A percentile compares a stretch with the other conserved stretches of the same genome.
Conservation (phyloP, 2,113 vertebrate species). For the Piliocolobus tephrosceles region DNA sequence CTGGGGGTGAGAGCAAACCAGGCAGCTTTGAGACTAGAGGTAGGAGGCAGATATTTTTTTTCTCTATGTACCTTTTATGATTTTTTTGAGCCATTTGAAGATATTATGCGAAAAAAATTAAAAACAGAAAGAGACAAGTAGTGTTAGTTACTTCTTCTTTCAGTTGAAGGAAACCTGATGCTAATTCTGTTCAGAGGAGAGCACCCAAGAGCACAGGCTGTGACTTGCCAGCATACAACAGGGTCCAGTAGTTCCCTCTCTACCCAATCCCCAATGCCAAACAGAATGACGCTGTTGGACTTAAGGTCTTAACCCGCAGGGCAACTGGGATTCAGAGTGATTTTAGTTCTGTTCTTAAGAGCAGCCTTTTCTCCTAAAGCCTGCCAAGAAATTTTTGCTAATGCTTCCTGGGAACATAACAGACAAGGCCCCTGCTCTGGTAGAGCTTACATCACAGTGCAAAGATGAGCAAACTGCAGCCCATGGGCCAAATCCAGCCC, state of each 20-base stretch:
- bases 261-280: background rate
- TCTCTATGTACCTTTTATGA: background rate
- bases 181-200: background rate
- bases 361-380: background rate
- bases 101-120: background rate
- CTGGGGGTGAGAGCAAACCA: background rate
- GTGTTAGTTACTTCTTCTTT: background rate
- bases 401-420: background rate
- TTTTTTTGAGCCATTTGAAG: background rate
- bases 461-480: background rate
- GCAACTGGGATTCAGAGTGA: background rate
- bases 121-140: background rate
- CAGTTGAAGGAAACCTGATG: background rate
- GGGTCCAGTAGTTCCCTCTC: background rate
- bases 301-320: background rate
- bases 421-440: background rate
- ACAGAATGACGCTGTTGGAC: background rate
- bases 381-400: background rate
- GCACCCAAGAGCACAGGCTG: background rate
- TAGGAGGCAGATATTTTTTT: background rate
- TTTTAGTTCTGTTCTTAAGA: background rate
- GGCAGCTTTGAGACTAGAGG: background rate
- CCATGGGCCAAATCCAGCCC: background rate
- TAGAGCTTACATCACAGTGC: background rate
- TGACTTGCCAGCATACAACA: background rate